These are phyloP conservation scores for Bellardia pandia DNA, from an alignment of 2,888 invertebrate genomes.

Conservation along the genomic window DNA sequence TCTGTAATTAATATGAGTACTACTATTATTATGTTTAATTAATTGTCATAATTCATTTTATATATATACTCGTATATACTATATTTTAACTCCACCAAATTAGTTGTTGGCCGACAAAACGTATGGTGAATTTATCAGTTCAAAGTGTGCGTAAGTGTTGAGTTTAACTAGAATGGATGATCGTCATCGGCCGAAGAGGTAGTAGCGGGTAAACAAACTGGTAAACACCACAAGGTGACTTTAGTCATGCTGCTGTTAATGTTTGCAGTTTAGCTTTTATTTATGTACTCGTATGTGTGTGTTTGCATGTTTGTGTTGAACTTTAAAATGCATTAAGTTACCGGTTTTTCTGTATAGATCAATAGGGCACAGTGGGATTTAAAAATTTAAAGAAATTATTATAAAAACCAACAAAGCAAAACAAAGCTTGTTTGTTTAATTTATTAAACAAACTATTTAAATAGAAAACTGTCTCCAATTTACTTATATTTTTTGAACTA, in stretches of 20 bases:
- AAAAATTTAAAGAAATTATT: background rate
- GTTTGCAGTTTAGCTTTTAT: too few relatives aligned
- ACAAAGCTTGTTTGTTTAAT: background rate
- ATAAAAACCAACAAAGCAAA: background rate
- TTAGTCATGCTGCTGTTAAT: conserved; percentile 51
- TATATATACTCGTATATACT: background rate
- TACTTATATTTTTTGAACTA: background rate
- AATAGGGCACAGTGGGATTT: conserved; percentile 40
- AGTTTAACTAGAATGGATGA: conserved; percentile 8
- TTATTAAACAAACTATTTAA: background rate
- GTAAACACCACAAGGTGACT: conserved; percentile 65
- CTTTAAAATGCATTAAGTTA: conserved; percentile 67
- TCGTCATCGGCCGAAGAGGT: background rate
- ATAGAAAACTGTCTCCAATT: background rate
- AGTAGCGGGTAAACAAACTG: background rate
- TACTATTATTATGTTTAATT: conserved; percentile 40
- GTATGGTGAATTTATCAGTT: conserved; percentile 27
- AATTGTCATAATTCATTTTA: conserved; percentile 59
- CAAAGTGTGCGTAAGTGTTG: conserved; percentile 21
- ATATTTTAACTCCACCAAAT: conserved; percentile 37
- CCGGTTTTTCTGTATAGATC: conserved; percentile 61
- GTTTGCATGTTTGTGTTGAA: conserved; percentile 31
- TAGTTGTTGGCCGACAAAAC: conserved; percentile 24
- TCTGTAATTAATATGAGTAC: background rate
- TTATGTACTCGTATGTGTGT: background rate